phyloP scores from a whole-genome alignment of 1,140 invertebrate genomes.

The Brachionus sp. region DNA sequence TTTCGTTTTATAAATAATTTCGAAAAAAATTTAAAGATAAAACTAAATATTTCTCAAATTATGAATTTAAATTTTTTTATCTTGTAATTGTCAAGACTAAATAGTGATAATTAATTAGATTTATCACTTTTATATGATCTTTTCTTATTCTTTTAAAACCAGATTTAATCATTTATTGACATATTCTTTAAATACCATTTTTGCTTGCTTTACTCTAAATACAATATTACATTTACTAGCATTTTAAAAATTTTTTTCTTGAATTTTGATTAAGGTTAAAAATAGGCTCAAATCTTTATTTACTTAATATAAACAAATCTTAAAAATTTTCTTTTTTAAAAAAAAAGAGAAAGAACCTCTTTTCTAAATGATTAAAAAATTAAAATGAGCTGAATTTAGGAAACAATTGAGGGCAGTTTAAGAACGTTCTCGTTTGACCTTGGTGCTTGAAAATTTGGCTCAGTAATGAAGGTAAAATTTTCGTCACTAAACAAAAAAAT shows the following conservation, averaged over 20 bases:
- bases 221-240: neutral
- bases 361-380: neutral
- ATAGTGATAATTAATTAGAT: neutral
- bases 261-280: neutral
- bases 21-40: neutral
- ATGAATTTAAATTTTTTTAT: neutral
- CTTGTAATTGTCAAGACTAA: neutral
- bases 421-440: neutral
- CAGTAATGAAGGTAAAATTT: slow-evolving; percentile 14
- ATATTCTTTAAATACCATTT: neutral
- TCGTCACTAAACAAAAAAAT: neutral
- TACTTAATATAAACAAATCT: neutral
- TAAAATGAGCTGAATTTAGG: neutral
- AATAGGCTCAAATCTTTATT: neutral
- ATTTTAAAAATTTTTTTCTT: neutral
- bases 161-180: neutral
- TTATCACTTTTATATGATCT: neutral
- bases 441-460: neutral
- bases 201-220: neutral
- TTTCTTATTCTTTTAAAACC: neutral
- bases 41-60: neutral
- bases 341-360: neutral
- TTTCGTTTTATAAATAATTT: no score
- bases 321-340: neutral
- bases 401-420: slow-evolving; percentile 22